These are phyloP conservation scores for Clarias batrachus DNA, from an alignment of 2,113 vertebrate genomes.

Conservation along the genomic window DNA sequence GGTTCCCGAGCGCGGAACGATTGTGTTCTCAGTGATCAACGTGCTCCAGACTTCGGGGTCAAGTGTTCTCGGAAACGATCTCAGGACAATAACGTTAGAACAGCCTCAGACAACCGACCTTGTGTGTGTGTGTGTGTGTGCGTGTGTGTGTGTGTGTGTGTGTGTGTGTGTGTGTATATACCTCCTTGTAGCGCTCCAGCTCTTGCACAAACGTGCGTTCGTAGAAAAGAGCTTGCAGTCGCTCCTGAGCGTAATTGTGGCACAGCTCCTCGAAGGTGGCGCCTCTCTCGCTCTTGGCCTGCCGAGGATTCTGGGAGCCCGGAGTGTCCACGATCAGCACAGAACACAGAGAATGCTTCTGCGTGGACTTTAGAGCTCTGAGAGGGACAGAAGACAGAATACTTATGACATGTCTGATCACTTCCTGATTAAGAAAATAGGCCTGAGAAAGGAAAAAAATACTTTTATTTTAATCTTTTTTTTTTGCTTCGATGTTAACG, in stretches of 20 bases:
- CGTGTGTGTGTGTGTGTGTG: constrained; percentile 20
- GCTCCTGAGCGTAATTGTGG: constrained; percentile 95
- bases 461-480: too few species aligned
- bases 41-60: too few species aligned
- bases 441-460: too few species aligned
- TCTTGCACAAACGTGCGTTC: constrained; percentile 89
- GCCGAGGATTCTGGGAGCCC: constrained; percentile 90
- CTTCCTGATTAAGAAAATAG: neutral
- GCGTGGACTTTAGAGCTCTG: constrained; percentile 93
- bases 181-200: constrained; percentile 94
- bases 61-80: too few species aligned
- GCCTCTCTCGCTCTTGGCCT: constrained; percentile 75
- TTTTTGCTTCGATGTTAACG: neutral
- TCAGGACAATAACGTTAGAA: too few species aligned
- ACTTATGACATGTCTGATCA: neutral
- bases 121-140: neutral
- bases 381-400: neutral
- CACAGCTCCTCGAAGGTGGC: constrained; percentile 95
- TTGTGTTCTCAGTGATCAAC: too few species aligned
- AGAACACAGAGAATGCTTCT: constrained; percentile 86
- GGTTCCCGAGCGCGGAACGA: too few species aligned
- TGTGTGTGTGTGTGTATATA: constrained; percentile 57
- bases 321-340: constrained; percentile 94
- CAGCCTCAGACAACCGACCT: too few species aligned
- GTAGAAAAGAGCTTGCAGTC: constrained; percentile 90